Evolutionary conservation across 2,797 vertebrate species (phyloP).

Genomic region (Zalophus californianus): DNA sequence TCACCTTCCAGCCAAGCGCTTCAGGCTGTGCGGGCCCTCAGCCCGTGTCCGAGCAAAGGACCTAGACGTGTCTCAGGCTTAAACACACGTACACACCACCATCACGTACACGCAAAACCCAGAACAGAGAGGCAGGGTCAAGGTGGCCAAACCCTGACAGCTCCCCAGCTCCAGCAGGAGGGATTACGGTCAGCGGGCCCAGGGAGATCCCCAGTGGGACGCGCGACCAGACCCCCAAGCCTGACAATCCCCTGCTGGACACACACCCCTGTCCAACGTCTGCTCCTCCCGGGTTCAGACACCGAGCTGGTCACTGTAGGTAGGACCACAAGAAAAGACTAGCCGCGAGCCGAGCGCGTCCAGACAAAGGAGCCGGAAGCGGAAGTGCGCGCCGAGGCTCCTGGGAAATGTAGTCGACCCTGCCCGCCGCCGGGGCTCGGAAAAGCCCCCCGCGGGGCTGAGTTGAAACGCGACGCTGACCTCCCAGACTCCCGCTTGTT

Average conservation of each 20-base stretch:
- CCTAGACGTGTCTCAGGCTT: not conserved
- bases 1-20: not conserved
- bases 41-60: not conserved
- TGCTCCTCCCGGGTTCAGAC: not conserved
- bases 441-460: accelerated
- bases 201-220: not conserved
- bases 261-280: not conserved
- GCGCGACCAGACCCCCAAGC: not conserved
- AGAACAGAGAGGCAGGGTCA: not conserved
- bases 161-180: not conserved
- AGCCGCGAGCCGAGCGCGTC: accelerated
- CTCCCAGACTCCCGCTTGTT: too few species aligned
- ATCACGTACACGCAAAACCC: not conserved
- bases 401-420: slow-evolving; percentile 47
- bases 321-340: accelerated
- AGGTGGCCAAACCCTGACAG: not conserved
- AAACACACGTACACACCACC: not conserved
- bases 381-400: not conserved
- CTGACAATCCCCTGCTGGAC: not conserved
- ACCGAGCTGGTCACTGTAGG: accelerated
- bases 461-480: accelerated
- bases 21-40: not conserved
- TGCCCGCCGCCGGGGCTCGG: accelerated
- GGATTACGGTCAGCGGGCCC: not conserved
- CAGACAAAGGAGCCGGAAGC: not conserved